Base-by-base conservation (phyloP, 2,797 vertebrate species). In the Geotrypetes seraphini region DNA sequence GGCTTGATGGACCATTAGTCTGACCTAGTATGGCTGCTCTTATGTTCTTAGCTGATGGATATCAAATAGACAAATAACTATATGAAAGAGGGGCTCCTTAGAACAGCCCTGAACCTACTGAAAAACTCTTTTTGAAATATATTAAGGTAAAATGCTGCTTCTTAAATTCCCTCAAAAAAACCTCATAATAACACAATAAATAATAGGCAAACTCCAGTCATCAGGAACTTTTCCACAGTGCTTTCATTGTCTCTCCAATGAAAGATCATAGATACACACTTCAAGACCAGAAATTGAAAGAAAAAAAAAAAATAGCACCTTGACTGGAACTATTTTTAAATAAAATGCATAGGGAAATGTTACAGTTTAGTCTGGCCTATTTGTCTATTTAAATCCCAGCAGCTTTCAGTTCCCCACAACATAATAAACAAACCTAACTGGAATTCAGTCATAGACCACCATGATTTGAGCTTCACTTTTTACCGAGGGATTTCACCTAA, bases 401-500 rank as follows among this genome's bases (percentile, higher is more conserved):
- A 39, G 5, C 21, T 41, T 25, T 8, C 19, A 12, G 7, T 48
- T n/a, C n/a, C 2, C 12, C 9, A 20, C 7, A 30, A 28, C 13
- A 52, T 52, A 52, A 47, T 28, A 47, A 56, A 43, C 16, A 55
- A 52, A 47, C 14, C 8, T 12, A 45, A 35, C 44, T 27, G 36
- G 3, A 16, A 12, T 39, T 59, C 59, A 16, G 25, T 20, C 15
- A n/a, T 60, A 59, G 30, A 19, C 3, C 9, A 14, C 4, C 4
- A 24, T 5, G 32, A 19, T 65, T 45, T 22, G 38, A 17, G 3
- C 8, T 23, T 10, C 29, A 50, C 40, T 29, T 53, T 38, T 34
- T 36, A 18, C 33, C 16, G 31, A 55, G 2, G 5, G 7, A 39
- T 59, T 68, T 71, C 15, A 56, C 17, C 29, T 31, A 46, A 57